Evolutionary conservation across 1,140 invertebrate species (phyloP), one percentile per base, ranked within the genome.

Genomic region (Musca domestica): DNA sequence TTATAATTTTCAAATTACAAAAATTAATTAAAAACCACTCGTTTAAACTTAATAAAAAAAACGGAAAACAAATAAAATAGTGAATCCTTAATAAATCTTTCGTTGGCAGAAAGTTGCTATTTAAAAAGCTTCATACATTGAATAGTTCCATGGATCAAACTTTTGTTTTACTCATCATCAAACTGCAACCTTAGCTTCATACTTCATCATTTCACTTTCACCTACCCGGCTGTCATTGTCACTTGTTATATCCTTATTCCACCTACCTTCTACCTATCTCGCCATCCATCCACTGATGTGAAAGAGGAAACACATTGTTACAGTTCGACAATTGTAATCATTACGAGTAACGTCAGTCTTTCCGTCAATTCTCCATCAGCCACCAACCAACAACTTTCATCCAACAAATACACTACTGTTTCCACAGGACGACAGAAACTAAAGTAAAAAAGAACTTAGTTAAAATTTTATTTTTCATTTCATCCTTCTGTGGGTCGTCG

Each of bases 261-360:
- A 41, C 10, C 34, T 41, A 41, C 34, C 34, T 41, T 10, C 10
- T 41, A 12, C 10, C 12, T 10, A 41, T 41, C 34, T 12, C 10
- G 6, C 12, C 34, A 41, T 41, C 12, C 34, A 41, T 41, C 34
- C 2, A 12, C 12, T 41, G 34, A 41, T 5, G 34, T 41, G 34
- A 41, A 41, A 41, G 34, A 41, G 34, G 34, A 41, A 41, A 41
- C 34, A 41, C 34, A 20, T 54, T 54, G n/a, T 61, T 34, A 61
- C 56, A 34, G 41, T 12, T 61, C 34, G 17, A 41, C 56, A 61
- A 61, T 61, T 61, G 27, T 34, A 61, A 61, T 61, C 27, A 61
- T 61, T 61, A 61, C 56, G 19, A 61, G 17, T 61, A 61, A 34
- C 34, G 56, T 61, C 56, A 61, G 56, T 61, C 25, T 61, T 61